phyloP scores from a whole-genome alignment of 2,113 vertebrate species.

The Saccopteryx bilineata region DNA sequence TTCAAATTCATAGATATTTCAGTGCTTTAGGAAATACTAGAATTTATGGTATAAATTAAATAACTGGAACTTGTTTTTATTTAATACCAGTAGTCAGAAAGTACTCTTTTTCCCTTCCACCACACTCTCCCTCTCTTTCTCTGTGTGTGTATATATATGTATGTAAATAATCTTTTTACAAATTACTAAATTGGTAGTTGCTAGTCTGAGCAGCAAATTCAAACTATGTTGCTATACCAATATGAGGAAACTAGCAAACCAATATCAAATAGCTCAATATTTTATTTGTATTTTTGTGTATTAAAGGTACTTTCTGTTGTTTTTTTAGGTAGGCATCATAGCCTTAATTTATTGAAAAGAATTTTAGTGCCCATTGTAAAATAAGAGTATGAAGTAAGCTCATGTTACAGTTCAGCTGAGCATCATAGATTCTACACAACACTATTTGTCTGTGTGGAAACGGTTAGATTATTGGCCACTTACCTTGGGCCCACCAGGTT shows the following conservation, averaged over 20 bases:
- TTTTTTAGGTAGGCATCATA: conserved; percentile 64
- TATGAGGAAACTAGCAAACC: conserved; percentile 54
- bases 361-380: conserved; percentile 79
- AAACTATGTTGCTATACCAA: conserved; percentile 33
- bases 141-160: not conserved
- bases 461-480: conserved; percentile 61
- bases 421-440: conserved; percentile 76
- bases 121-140: not conserved
- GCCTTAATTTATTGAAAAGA: conserved; percentile 67
- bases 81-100: not conserved
- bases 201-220: not conserved
- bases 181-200: conserved; percentile 17
- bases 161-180: not conserved
- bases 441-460: conserved; percentile 69
- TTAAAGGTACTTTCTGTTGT: conserved; percentile 55
- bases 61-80: conserved; percentile 67
- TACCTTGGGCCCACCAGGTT: conserved; percentile 28
- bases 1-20: conserved; percentile 65
- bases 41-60: not conserved
- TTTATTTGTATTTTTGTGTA: conserved; percentile 66
- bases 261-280: conserved; percentile 35
- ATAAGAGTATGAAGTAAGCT: conserved; percentile 79
- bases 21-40: not conserved
- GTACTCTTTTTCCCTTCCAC: not conserved
- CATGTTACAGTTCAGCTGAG: conserved; percentile 69